Conservation (phyloP, 2,797 vertebrate species). For the Periparus ater region DNA sequence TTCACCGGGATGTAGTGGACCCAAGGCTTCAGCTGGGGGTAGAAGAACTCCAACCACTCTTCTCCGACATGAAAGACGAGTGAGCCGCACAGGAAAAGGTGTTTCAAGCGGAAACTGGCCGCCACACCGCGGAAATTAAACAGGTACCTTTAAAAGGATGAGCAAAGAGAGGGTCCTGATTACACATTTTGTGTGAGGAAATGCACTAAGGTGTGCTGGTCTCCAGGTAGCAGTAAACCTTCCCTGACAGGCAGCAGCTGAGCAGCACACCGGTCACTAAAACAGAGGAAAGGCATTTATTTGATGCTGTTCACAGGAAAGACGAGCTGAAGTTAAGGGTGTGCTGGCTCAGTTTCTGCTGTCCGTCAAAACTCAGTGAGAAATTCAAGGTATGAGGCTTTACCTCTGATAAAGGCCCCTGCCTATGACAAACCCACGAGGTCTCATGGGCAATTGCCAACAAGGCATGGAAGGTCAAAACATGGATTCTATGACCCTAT, state of each 20-base stretch:
- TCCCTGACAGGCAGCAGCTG: background rate
- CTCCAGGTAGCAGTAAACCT: background rate
- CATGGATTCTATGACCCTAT: background rate
- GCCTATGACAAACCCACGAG: background rate
- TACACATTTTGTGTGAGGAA: background rate
- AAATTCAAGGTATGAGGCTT: background rate
- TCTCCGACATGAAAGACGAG: conserved; percentile 95
- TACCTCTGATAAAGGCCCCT: background rate
- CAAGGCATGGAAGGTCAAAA: background rate
- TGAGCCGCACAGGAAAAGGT: conserved; percentile 94
- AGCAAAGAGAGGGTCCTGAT: background rate
- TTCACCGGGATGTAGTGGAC: conserved; percentile 93
- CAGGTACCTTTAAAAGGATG: conserved; percentile 82
- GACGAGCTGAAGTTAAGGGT: background rate
- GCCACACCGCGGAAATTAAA: conserved; percentile 98
- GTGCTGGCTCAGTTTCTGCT: background rate
- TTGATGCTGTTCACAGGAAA: background rate
- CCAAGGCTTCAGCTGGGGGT: conserved; percentile 92
- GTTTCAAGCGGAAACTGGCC: conserved; percentile 96
- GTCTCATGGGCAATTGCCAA: background rate
- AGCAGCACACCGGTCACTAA: background rate
- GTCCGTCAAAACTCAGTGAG: background rate
- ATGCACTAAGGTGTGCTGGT: background rate
- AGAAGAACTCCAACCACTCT: conserved; percentile 97
- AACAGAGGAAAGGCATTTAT: background rate